Conservation (phyloP, 2,113 vertebrate species). For the Periophthalmodon schlosseri region DNA sequence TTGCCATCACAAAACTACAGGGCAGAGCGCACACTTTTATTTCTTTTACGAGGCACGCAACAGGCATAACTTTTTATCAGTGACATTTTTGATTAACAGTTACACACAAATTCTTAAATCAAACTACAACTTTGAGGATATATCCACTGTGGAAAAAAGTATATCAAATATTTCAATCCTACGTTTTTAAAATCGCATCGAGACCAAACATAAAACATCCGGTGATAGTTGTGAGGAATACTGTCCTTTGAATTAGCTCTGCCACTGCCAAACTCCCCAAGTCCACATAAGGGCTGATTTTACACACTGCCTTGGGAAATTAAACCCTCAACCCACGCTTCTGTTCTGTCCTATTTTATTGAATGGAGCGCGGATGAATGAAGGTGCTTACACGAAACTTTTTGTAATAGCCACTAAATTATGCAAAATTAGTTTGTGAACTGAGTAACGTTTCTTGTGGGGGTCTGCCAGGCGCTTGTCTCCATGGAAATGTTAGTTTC, state of each 20-base stretch:
- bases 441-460: too few species aligned
- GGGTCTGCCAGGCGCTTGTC: too few species aligned
- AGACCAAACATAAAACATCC: not conserved
- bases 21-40: slow-evolving; percentile 18
- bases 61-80: slow-evolving; percentile 10
- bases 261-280: not conserved
- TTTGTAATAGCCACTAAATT: too few species aligned
- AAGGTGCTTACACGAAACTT: too few species aligned
- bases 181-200: not conserved
- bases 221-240: not conserved
- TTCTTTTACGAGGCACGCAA: slow-evolving; percentile 22
- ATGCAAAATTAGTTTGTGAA: too few species aligned
- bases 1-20: not conserved
- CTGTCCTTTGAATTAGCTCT: not conserved
- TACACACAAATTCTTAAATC: slow-evolving; percentile 2
- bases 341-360: slow-evolving; percentile 37
- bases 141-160: not conserved
- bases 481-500: too few species aligned
- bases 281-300: not conserved
- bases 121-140: not conserved
- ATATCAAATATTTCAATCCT: not conserved
- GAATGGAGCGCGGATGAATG: not conserved
- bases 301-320: slow-evolving; percentile 25
- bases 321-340: slow-evolving; percentile 27
- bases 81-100: slow-evolving; percentile 8